These are phyloP conservation scores for Tychaedon coryphoeus DNA, from an alignment of 2,113 vertebrate genomes.

Conservation along the genomic window DNA sequence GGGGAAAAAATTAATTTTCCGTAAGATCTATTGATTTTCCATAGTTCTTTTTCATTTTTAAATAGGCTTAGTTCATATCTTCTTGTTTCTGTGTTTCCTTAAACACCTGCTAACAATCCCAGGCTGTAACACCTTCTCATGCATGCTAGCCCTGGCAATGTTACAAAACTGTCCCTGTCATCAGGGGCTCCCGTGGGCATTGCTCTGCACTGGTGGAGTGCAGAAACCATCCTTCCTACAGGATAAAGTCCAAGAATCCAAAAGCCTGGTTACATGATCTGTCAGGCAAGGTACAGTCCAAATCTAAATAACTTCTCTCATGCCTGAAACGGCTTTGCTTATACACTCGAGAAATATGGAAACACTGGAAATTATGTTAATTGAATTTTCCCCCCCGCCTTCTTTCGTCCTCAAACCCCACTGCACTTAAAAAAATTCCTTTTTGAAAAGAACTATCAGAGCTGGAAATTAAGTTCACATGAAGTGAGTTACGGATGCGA, in stretches of 20 bases:
- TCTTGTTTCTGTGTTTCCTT: neutral
- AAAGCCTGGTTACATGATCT: neutral
- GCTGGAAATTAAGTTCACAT: constrained; percentile 87
- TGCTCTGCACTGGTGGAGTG: neutral
- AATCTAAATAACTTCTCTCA: neutral
- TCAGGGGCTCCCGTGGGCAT: rapidly evolving
- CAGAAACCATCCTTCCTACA: neutral
- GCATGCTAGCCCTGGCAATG: rapidly evolving
- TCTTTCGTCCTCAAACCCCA: neutral
- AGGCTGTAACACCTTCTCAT: neutral
- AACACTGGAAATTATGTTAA: constrained; percentile 30
- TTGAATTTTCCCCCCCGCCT: constrained; percentile 25
- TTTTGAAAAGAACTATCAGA: constrained; percentile 31
- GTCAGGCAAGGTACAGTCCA: neutral
- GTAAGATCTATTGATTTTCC: neutral
- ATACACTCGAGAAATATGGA: neutral
- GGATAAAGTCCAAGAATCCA: neutral
- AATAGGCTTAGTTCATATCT: neutral
- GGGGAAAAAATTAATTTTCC: neutral
- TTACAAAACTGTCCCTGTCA: rapidly evolving
- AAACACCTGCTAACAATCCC: neutral
- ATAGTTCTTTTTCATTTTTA: neutral
- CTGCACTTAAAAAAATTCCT: neutral
- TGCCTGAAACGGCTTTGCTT: neutral
- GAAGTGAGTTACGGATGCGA: constrained; percentile 77